Percentiles rank a stretch among this genome's conserved stretches.
Conservation (phyloP, 2,888 invertebrate species). For the Phragmatobia fuliginosa region DNA sequence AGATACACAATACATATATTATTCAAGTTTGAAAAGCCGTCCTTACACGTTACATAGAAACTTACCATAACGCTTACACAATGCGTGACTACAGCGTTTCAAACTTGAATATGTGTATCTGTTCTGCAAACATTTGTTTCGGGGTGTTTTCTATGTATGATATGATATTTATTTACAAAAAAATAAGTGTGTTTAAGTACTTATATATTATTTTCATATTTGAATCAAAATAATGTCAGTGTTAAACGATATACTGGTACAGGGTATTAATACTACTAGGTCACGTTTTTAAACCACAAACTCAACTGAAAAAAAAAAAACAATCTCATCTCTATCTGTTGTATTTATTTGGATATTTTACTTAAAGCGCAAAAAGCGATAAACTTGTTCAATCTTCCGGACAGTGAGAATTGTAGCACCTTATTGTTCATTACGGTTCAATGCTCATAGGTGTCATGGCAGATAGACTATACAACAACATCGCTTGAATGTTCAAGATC, state of each 20-base stretch:
- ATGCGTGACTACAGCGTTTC: too few relatives aligned
- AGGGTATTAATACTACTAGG: not conserved
- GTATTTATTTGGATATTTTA: not conserved
- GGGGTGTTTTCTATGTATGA: too few relatives aligned
- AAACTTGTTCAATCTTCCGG: slow-evolving; percentile 1
- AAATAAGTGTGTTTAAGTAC: too few relatives aligned
- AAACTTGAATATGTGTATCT: too few relatives aligned
- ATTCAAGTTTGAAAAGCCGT: too few relatives aligned
- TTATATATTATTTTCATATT: not conserved
- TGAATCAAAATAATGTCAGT: not conserved
- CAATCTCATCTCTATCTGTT: not conserved
- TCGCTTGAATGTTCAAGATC: not conserved
- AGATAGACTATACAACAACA: not conserved
- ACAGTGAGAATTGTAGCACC: not conserved
- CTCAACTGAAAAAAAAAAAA: not conserved
- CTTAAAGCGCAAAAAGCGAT: not conserved
- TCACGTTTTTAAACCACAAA: not conserved
- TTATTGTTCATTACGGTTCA: not conserved
- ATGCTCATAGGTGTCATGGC: slow-evolving; percentile 6
- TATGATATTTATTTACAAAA: too few relatives aligned
- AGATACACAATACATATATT: too few relatives aligned
- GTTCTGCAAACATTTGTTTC: too few relatives aligned
- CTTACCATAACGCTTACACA: too few relatives aligned
- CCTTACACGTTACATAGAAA: too few relatives aligned
- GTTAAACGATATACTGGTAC: not conserved